A percentile compares a stretch with the other conserved stretches of the same genome.
Conservation (phyloP, 2,797 vertebrate species). For the Poeciliopsis presidionis region DNA sequence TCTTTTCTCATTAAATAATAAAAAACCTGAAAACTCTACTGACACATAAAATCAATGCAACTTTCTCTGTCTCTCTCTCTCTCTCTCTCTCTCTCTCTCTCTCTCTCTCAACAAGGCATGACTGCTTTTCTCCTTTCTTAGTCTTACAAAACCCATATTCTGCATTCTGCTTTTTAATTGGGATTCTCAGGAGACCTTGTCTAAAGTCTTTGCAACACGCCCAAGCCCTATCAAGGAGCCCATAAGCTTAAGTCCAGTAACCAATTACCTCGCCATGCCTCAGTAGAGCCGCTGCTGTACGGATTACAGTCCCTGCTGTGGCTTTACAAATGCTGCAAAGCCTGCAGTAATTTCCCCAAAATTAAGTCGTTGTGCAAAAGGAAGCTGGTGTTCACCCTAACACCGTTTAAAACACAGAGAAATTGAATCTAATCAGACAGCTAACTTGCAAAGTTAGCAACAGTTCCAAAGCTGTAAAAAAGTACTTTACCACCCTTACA, state of each 20-base stretch:
- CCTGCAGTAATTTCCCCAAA: conserved; percentile 63
- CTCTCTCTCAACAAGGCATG: conserved; percentile 34
- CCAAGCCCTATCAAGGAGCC: conserved; percentile 65
- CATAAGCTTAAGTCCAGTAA: conserved; percentile 71
- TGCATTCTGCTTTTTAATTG: conserved; percentile 79
- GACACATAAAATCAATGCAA: conserved; percentile 38
- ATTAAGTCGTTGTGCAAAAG: conserved; percentile 56
- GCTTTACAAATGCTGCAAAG: conserved; percentile 72
- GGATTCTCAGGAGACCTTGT: conserved; percentile 74
- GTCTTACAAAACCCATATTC: conserved; percentile 62
- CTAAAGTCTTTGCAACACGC: conserved; percentile 71
- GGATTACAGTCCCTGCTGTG: conserved; percentile 72
- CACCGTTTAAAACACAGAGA: conserved; percentile 32
- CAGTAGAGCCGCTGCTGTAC: conserved; percentile 51
- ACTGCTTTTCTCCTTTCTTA: conserved; percentile 66
- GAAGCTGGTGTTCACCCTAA: conserved; percentile 45
- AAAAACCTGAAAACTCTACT: conserved; percentile 22
- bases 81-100: neutral
- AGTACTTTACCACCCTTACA: neutral
- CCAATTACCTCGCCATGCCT: conserved; percentile 77
- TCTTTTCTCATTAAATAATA: conserved; percentile 2
- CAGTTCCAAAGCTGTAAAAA: neutral
- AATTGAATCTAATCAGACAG: conserved; percentile 15
- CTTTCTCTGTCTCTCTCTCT: neutral
- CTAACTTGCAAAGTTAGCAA: neutral